These are phyloP conservation scores for Panagrolaimus sp. DNA, from an alignment of 1,140 invertebrate genomes.

Conservation along the genomic window DNA sequence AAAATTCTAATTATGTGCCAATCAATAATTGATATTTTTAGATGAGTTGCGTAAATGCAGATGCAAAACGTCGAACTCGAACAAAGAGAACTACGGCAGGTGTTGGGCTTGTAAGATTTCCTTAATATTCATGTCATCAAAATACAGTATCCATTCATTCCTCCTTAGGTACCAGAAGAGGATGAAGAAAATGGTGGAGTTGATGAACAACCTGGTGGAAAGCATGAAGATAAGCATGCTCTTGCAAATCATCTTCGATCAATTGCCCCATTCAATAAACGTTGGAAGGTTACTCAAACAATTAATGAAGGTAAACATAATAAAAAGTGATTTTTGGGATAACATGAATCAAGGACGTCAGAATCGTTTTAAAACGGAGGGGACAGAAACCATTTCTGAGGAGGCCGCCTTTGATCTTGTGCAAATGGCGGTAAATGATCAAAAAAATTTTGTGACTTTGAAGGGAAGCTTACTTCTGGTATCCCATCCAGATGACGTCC, in stretches of 20 bases:
- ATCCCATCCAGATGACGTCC: too few relatives aligned
- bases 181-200: slow-evolving; percentile 8
- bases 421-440: too few relatives aligned
- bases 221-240: slow-evolving; percentile 17
- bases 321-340: too few relatives aligned
- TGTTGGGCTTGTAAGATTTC: neutral
- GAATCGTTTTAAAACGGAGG: too few relatives aligned
- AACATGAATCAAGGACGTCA: too few relatives aligned
- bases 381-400: too few relatives aligned
- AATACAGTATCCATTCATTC: neutral
- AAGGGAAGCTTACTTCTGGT: too few relatives aligned
- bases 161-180: neutral
- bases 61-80: neutral
- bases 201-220: slow-evolving; percentile 3
- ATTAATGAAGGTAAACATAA: slow-evolving; percentile 38
- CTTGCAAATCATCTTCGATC: slow-evolving; percentile 29
- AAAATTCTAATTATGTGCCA: too few relatives aligned
- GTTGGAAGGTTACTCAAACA: slow-evolving; percentile 36
- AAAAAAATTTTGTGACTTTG: too few relatives aligned
- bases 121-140: neutral
- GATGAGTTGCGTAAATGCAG: neutral
- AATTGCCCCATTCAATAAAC: slow-evolving; percentile 38
- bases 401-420: too few relatives aligned
- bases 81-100: neutral
- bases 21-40: neutral